Conservation (phyloP, 2,797 vertebrate species). For the Peromyscus attwateri region DNA sequence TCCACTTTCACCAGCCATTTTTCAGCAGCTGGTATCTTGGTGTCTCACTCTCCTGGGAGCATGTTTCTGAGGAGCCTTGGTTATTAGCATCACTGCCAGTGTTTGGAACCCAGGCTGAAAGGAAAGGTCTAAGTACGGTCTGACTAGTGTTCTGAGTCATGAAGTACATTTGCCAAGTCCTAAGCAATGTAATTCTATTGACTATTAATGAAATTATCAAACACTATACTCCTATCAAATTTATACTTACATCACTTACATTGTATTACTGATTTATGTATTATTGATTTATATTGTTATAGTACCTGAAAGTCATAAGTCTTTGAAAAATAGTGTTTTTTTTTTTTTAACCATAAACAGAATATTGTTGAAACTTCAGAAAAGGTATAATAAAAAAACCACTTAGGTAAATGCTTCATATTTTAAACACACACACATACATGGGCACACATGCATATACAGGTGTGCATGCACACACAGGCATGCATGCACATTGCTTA, state of each 20-base stretch:
- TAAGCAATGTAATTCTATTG: background rate
- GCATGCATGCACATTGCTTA: background rate
- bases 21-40: background rate
- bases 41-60: background rate
- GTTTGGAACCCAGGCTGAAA: background rate
- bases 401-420: background rate
- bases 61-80: background rate
- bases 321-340: background rate
- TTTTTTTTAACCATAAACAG: background rate
- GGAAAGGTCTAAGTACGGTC: background rate
- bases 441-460: background rate
- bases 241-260: background rate
- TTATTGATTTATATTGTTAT: background rate
- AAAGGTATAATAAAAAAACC: background rate
- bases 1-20: background rate
- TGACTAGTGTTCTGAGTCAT: background rate
- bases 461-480: too few relatives aligned
- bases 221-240: background rate
- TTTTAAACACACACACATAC: background rate
- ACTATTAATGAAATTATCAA: background rate
- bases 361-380: conserved; percentile 34
- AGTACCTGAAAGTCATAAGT: background rate
- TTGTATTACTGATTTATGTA: background rate
- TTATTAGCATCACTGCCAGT: background rate
- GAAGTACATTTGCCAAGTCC: background rate